Evolutionary conservation across 2,797 vertebrate species (phyloP), one percentile per base, ranked within the genome.

Genomic region (Anisognathus igniventris): DNA sequence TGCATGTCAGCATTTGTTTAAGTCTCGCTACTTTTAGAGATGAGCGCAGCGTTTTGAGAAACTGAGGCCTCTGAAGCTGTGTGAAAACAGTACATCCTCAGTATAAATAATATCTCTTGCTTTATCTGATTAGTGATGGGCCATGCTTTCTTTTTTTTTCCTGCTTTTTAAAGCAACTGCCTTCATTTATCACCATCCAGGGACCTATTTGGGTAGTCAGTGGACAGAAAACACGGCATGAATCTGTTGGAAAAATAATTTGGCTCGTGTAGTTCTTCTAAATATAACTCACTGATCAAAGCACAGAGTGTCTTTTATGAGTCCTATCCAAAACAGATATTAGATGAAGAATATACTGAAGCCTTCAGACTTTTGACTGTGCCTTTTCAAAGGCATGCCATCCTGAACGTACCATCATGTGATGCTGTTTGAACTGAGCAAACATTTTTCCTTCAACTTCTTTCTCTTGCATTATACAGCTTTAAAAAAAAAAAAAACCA

Each of bases 281-380:
- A 96, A 96, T 95, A 95, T 97, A 95, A 83, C 78, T 92, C 81
- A 23, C 37, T 88, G 92, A 96, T 96, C 95, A 96, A 96, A 96
- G 95, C 7, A 0, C 27, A 20, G 79, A 60, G 65, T 83, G 54
- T 77, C 85, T 96, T 87, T 91, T 88, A 28, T 85, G 85, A 87
- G 72, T 83, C 68, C 86, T 47, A 96, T 81, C 91, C 87, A 93
- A 95, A 95, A 76, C 51, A 90, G 84, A 88, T 86, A 88, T 53
- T 68, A 93, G 87, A 95, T 72, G 82, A 80, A 60, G 86, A 93
- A 91, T 91, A 75, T 58, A 90, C 87, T 48, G 91, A 93, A 95
- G 82, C 82, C 58, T 90, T 96, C 93, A 95, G 78, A 86, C 66
- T 96, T 75, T 75, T 94, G 87, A 96, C 11, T 14, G 62, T 93